Evolutionary conservation across 2,797 vertebrate species (phyloP).

Genomic region (Pampus argenteus): DNA sequence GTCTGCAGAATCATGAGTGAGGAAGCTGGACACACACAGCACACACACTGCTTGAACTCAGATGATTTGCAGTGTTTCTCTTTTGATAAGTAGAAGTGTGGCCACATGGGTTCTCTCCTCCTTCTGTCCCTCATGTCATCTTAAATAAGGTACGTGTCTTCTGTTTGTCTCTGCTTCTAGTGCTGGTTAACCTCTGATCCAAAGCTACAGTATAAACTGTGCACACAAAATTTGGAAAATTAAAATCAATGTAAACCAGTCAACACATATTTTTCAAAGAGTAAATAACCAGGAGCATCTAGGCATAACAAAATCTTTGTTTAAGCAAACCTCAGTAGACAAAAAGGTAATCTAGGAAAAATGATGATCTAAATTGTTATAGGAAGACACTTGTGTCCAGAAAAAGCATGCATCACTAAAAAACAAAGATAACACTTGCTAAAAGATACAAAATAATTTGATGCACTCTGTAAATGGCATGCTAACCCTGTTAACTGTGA

Average conservation of each 20-base stretch:
- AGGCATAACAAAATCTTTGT: constrained; percentile 6
- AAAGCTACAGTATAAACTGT: constrained; percentile 3
- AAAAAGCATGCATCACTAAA: not conserved
- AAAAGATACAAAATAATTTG: not conserved
- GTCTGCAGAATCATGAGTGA: constrained; percentile 35
- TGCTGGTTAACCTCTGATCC: constrained; percentile 1
- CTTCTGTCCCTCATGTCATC: not conserved
- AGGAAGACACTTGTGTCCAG: not conserved
- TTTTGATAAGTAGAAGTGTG: constrained; percentile 17
- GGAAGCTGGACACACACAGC: constrained; percentile 45
- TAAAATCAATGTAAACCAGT: not conserved
- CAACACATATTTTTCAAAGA: constrained; percentile 2
- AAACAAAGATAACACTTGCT: not conserved
- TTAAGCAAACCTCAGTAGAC: constrained; percentile 9
- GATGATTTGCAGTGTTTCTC: constrained; percentile 7
- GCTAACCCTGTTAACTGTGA: not conserved
- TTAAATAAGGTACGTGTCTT: constrained; percentile 7
- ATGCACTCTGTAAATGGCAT: not conserved
- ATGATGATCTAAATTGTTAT: constrained; percentile 7
- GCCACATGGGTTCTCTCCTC: not conserved
- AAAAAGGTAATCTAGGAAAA: constrained; percentile 22
- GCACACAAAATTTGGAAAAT: constrained; percentile 10
- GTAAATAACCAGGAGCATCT: constrained; percentile 13
- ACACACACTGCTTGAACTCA: constrained; percentile 8
- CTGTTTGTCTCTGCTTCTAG: not conserved